Base-by-base conservation (phyloP, 2,888 invertebrate species). In the Baccha elongata region DNA sequence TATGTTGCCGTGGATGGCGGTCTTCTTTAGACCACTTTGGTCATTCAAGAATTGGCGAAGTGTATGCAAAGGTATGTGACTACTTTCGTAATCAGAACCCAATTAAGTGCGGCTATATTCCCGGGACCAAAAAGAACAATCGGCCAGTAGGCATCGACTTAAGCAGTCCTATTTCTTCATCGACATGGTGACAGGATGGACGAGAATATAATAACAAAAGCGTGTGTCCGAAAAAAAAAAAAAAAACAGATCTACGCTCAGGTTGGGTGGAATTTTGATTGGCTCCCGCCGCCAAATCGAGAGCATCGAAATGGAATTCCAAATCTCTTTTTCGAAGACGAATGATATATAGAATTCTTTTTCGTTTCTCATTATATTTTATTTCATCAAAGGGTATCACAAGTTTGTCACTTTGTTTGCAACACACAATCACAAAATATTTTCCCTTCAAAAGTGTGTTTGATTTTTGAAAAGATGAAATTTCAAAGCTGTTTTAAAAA, bases 21-120 rank as follows among this genome's bases (percentile, higher is more conserved):
- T 48, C 52, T 19, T 19, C 21, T 46, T 29, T 60, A 44, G 35
- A 26, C 17, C 29, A 29, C 21, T 46, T 29, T 60, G 52, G 35
- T 35, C 17, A 15, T 21, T 46, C 65, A 10, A n/a, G 21, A 23
- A 26, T 32, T n/a, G 29, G 26, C 4, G 1, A 17, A 21, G 40
- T 13, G 64, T 83, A 83, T 83, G 83, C 83, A 83, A 78, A 83
- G 83, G 83, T 78, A 83, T 83, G 78, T 72, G 83, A 73, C 78
- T 83, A 72, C 83, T 78, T 73, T 76, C 72, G 78, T 83, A 83
- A 78, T 83, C 72, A 83, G 83, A 78, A 83, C 62, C 83, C 83
- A 83, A 83, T 83, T 83, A 83, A 78, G 72, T 73, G 48, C 53
- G 65, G 53, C 58, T 73, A 6, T 46, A 19, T 15, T 40, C 21